A percentile compares a stretch with the other conserved stretches of the same genome.
Conservation (phyloP, 2,113 vertebrate genomes). For the Rhagologus leucostigma region DNA sequence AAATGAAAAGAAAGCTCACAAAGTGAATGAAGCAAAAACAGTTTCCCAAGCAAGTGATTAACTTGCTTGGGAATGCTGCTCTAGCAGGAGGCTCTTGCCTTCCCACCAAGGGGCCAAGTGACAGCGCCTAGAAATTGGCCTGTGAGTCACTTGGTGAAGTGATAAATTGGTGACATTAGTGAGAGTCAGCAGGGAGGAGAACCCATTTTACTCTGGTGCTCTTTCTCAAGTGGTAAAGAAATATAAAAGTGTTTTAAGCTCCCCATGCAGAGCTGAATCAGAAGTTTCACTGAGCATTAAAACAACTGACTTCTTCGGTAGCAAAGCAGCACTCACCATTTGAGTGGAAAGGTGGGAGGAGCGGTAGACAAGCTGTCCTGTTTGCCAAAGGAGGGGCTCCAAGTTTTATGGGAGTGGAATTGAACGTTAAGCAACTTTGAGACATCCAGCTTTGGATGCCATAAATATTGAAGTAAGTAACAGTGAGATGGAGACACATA, state of each 20-base stretch:
- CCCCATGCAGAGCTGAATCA: accelerated
- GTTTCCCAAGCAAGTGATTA: background rate
- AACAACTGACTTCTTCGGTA: accelerated
- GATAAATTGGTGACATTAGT: background rate
- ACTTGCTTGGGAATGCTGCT: background rate
- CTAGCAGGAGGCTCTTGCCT: background rate
- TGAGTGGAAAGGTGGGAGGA: conserved; percentile 34
- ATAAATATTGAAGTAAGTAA: conserved; percentile 62
- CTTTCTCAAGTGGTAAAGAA: background rate
- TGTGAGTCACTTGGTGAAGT: background rate
- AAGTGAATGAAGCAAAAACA: background rate
- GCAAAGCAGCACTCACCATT: background rate
- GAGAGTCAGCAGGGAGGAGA: background rate
- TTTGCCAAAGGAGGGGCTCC: conserved; percentile 59
- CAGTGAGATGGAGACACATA: conserved; percentile 63
- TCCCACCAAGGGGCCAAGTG: background rate
- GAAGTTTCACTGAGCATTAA: background rate
- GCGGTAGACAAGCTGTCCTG: background rate
- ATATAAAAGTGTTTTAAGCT: background rate
- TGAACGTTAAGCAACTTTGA: conserved; percentile 40
- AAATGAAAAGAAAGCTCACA: background rate
- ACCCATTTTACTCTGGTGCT: background rate
- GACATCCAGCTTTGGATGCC: conserved; percentile 52
- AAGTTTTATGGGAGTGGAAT: conserved; percentile 49
- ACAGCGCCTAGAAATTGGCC: background rate